Evolutionary conservation across 92 coral and sea anemone species (phyloP).

Genomic region (Anthopleura xanthogrammica): DNA sequence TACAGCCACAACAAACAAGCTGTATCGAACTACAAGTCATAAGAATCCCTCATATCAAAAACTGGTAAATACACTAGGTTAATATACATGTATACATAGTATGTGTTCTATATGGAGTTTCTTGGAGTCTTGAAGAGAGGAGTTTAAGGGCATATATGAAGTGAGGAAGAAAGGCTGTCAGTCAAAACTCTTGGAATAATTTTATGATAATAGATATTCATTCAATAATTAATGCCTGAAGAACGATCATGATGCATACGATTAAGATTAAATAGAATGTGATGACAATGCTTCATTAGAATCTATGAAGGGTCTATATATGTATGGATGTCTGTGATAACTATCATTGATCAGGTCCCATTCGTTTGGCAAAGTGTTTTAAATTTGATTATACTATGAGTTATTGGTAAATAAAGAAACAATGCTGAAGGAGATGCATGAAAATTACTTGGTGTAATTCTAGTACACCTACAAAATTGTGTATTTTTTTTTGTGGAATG

Average conservation of each 20-base stretch:
- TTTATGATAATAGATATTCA: not conserved
- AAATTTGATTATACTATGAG: too few species aligned
- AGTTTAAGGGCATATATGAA: not conserved
- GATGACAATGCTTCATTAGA: not conserved
- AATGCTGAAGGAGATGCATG: too few species aligned
- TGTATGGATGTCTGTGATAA: not conserved
- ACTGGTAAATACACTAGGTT: not conserved
- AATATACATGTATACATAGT: not conserved
- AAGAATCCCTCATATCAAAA: not conserved
- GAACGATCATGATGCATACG: slow-evolving; percentile 23
- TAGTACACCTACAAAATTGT: too few species aligned
- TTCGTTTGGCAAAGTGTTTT: too few species aligned
- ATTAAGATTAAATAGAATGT: slow-evolving; percentile 13
- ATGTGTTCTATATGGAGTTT: not conserved
- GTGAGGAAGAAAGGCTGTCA: not conserved
- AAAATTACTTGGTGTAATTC: too few species aligned
- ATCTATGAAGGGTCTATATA: not conserved
- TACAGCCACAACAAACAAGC: not conserved
- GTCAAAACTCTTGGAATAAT: not conserved
- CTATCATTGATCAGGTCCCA: too few species aligned
- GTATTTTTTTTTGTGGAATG: too few species aligned
- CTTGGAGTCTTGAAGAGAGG: not conserved
- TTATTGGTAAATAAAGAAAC: too few species aligned
- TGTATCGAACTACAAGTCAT: not conserved
- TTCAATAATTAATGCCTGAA: slow-evolving; percentile 24